Conservation (phyloP, 37 sponge, comb jelly and placozoan genomes). For the Dysidea cf. avara region DNA sequence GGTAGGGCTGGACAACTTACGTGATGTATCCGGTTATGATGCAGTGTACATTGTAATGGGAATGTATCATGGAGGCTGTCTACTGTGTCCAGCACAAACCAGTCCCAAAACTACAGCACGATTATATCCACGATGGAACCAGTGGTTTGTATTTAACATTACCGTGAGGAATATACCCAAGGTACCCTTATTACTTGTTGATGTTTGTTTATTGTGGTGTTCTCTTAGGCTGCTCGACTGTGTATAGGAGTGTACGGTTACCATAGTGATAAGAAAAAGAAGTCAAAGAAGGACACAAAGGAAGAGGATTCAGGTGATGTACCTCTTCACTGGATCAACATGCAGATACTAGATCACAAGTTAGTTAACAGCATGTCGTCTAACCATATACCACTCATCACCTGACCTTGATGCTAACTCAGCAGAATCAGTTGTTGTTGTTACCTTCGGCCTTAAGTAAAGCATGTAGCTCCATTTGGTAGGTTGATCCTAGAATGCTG, state of each 20-base stretch:
- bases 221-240: slow-evolving; percentile 69
- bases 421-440: too few relatives aligned
- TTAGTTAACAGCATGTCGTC: too few relatives aligned
- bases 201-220: neutral
- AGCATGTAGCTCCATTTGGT: too few relatives aligned
- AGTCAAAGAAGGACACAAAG: slow-evolving; percentile 25
- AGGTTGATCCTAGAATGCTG: too few relatives aligned
- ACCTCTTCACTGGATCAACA: slow-evolving; percentile 83
- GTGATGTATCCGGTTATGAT: slow-evolving; percentile 9
- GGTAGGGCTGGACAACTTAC: slow-evolving; percentile 74
- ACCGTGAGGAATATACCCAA: slow-evolving; percentile 79
- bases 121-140: slow-evolving; percentile 80
- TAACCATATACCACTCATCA: too few relatives aligned
- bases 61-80: slow-evolving; percentile 83
- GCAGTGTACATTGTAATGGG: slow-evolving; percentile 72
- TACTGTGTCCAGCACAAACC: slow-evolving; percentile 57
- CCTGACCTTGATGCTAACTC: too few relatives aligned
- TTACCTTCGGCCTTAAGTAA: too few relatives aligned
- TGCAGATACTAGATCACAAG: slow-evolving; percentile 91
- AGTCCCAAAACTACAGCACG: neutral
- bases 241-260: slow-evolving; percentile 53
- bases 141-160: slow-evolving; percentile 82
- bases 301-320: slow-evolving; percentile 27
- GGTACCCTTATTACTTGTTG: slow-evolving; percentile 38
- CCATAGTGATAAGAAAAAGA: slow-evolving; percentile 46